Evolutionary conservation across 2,888 invertebrate species (phyloP), one percentile per base, ranked within the genome.

Genomic region (Watsonalla cultraria): DNA sequence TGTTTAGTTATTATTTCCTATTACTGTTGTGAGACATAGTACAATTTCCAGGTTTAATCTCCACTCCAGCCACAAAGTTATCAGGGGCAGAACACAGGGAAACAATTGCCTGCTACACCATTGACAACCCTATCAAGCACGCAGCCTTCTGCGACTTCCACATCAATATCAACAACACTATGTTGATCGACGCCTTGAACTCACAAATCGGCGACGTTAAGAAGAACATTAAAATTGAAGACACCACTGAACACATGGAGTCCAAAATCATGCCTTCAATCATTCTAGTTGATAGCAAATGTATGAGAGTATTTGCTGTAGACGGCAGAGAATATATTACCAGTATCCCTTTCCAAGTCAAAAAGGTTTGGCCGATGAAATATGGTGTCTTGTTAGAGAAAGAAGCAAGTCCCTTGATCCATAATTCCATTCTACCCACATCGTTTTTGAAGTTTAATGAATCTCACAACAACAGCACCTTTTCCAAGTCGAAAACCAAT

Each of bases 341-440:
- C 0, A 94, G 95, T 64, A 87, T 97, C 47, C 97, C 97, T 2
- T 94, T 94, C 71, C 92, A 96, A 91, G 95, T 97, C 0, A 94
- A 94, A 51, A 94, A 94, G 68, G 92, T 96, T 0, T 98, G 97
- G 97, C 92, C 94, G 0, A 96, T 96, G 66, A 95, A 94, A 72
- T 96, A 94, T 84, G 98, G 98, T 5, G 92, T 98, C 39, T 81
- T 98, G 48, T 87, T 98, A 61, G 97, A 98, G 81, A 95, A 95
- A 63, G 92, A 93, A 55, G 90, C 92, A 0, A 76, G 82, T 5
- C 77, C 84, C 0, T 54, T 83, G 5, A 61, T 72, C 7, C 83
- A 86, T 14, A 82, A 83, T 56, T 84, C 90, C 0, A 55, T 81
- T 11, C 54, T 87, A 11, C 82, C 83, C 0, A 68, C 69, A 1